Conservation (phyloP, 2,113 vertebrate genomes). For the Sminthopsis crassicaudata region DNA sequence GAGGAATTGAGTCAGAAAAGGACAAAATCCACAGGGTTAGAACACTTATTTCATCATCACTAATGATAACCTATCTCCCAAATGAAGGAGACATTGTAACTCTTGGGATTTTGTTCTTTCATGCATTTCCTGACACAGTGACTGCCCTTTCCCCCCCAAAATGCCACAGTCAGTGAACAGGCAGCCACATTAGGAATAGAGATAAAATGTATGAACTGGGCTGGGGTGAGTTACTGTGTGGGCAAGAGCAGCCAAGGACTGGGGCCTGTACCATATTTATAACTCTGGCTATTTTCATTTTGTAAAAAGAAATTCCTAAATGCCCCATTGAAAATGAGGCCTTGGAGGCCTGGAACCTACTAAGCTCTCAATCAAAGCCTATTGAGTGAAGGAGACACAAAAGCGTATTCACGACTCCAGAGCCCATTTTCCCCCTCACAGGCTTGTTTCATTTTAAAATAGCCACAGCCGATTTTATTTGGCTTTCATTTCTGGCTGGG, state of each 20-base stretch:
- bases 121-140: conserved; percentile 10
- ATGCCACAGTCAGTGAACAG: background rate
- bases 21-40: background rate
- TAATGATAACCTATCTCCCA: conserved; percentile 23
- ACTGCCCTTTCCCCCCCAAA: conserved; percentile 6
- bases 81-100: background rate
- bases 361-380: conserved; percentile 75
- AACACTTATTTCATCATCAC: background rate
- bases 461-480: background rate
- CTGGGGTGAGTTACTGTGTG: conserved; percentile 25
- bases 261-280: conserved; percentile 47
- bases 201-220: background rate
- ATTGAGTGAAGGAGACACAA: conserved; percentile 62
- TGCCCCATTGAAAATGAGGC: conserved; percentile 59
- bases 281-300: conserved; percentile 57
- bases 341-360: conserved; percentile 55
- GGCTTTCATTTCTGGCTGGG: conserved; percentile 4
- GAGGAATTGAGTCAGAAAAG: background rate
- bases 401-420: conserved; percentile 62
- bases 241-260: background rate
- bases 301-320: conserved; percentile 66
- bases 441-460: conserved; percentile 67
- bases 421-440: conserved; percentile 67
- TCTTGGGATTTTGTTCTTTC: conserved; percentile 1
- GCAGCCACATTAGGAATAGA: background rate